These are phyloP conservation scores for Euplexia lucipara DNA, from an alignment of 2,888 invertebrate species.

Conservation along the genomic window DNA sequence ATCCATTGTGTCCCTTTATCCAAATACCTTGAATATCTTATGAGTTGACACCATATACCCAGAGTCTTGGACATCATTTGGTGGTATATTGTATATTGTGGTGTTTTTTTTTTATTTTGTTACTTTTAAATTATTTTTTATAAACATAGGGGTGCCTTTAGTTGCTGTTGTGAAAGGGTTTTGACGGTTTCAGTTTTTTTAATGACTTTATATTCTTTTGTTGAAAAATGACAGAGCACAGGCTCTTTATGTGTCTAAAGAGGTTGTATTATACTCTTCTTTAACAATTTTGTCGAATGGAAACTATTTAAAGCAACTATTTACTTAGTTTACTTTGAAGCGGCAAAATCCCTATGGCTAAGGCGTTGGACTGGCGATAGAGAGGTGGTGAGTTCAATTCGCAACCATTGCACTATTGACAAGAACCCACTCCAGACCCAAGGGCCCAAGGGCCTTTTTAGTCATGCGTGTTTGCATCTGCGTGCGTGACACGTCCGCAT, in stretches of 20 bases:
- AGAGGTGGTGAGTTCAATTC: no score
- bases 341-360: no score
- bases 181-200: constrained; percentile 50
- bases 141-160: constrained; percentile 58
- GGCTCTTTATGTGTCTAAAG: not conserved
- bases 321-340: no score
- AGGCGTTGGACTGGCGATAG: no score
- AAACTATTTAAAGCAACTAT: no score
- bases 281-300: no score
- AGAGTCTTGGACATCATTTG: constrained; percentile 66
- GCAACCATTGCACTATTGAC: no score
- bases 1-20: constrained; percentile 51
- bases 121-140: constrained; percentile 55
- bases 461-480: no score
- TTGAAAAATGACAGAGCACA: constrained; percentile 20
- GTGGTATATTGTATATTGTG: no score
- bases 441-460: no score
- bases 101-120: constrained; percentile 47
- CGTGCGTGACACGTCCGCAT: no score
- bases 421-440: no score
- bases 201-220: constrained; percentile 39
- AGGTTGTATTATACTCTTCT: constrained; percentile 4
- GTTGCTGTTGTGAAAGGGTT: constrained; percentile 70
- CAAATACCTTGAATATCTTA: constrained; percentile 48
- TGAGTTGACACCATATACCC: constrained; percentile 65